These are phyloP conservation scores for Cerastoderma edule DNA, from an alignment of 2,888 invertebrate genomes.

Conservation along the genomic window DNA sequence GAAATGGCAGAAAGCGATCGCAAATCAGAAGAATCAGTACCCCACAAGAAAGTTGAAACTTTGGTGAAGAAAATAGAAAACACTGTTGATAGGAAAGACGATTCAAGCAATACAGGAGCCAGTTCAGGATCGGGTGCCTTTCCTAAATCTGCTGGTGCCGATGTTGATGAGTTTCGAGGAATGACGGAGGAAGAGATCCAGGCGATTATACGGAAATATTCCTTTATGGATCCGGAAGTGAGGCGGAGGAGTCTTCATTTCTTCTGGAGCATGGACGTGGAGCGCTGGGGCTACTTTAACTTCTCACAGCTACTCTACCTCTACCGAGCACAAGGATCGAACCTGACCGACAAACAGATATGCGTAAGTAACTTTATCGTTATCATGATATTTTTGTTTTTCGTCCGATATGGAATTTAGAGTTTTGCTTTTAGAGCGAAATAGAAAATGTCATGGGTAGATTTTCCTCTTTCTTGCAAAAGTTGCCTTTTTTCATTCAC, in stretches of 20 bases:
- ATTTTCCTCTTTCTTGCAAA: too few relatives aligned
- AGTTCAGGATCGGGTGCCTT: neutral
- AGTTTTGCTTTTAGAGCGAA: too few relatives aligned
- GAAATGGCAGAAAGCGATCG: neutral
- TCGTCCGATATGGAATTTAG: too few relatives aligned
- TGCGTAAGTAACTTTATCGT: conserved; percentile 1
- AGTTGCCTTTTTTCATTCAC: too few relatives aligned
- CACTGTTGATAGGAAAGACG: neutral
- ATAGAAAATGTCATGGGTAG: too few relatives aligned
- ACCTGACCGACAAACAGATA: neutral
- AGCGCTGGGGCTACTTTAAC: conserved; percentile 21
- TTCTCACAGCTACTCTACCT: neutral
- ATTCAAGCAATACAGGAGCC: neutral
- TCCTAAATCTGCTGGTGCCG: neutral
- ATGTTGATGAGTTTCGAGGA: neutral
- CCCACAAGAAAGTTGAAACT: neutral
- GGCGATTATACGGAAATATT: conserved; percentile 14
- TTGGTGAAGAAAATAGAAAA: neutral
- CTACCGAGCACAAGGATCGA: conserved; percentile 15
- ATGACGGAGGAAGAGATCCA: conserved; percentile 22
- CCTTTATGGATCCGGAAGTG: conserved; percentile 10
- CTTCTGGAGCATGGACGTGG: conserved; percentile 17
- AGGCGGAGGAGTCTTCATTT: neutral
- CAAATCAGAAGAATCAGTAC: neutral
- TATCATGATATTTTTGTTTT: too few relatives aligned